phyloP scores from a whole-genome alignment of 2,113 vertebrate species.

The Nyctibius bracteatus region DNA sequence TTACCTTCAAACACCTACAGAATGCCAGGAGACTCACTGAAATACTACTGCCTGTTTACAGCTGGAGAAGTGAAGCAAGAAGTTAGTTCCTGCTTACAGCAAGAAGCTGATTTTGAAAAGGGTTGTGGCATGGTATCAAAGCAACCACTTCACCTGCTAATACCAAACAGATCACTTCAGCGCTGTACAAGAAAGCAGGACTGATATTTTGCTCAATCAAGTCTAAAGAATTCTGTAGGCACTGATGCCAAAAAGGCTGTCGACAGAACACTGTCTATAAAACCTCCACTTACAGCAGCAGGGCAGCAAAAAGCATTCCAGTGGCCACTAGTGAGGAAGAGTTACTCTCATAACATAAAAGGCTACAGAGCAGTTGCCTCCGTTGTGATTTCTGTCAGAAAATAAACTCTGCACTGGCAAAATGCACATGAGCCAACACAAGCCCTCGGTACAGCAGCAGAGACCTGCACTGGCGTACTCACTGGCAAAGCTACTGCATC shows the following conservation, averaged over 20 bases:
- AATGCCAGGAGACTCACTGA: neutral
- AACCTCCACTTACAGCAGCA: neutral
- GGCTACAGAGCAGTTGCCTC: neutral
- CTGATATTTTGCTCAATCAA: neutral
- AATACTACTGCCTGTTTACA: neutral
- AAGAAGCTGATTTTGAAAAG: neutral
- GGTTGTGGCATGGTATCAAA: neutral
- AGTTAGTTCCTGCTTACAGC: neutral
- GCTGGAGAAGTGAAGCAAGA: neutral
- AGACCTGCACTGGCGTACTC: neutral
- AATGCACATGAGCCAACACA: accelerated
- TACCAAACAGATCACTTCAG: neutral
- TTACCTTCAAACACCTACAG: neutral
- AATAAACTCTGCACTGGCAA: neutral
- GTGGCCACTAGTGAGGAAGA: neutral
- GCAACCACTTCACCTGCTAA: neutral
- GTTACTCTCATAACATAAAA: neutral
- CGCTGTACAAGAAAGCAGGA: neutral
- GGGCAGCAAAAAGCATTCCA: neutral
- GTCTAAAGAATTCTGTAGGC: neutral
- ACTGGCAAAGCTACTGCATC: neutral
- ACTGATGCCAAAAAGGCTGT: neutral
- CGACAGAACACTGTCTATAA: neutral
- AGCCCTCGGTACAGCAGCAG: neutral
- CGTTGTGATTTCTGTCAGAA: neutral